Base-by-base conservation (phyloP, 2,113 vertebrate genomes). In the Sapajus apella region DNA sequence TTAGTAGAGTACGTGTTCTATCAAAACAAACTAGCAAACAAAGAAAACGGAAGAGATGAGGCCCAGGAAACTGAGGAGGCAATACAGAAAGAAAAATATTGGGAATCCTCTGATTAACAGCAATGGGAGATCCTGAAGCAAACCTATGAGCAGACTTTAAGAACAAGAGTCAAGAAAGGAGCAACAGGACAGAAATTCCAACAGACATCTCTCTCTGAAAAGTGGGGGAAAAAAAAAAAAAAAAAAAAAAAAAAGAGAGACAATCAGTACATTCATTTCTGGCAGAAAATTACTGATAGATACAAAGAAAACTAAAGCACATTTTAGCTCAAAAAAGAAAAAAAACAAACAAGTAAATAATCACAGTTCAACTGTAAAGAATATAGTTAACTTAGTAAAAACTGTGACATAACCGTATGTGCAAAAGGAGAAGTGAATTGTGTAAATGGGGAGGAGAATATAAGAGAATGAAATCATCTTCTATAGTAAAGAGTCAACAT, bases 271-370 rank as follows among this genome's bases (percentile, higher is more conserved):
- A 45, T 52, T 77, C 11, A 76, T 58, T 87, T 82, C 50, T 81
- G 43, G 89, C 83, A 94, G 55, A 90, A 94, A 82, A 64, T 52
- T 0, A 79, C 32, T 35, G 52, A 37, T 18, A 37, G 52, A 35
- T 37, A 75, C 0, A 61, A 50, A 77, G 47, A 77, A 75, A 68
- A 52, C 58, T 79, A 79, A 86, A 45, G 11, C 30, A 64, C 66
- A 73, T 81, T 75, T 73, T 70, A 96, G 95, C 45, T 85, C 35
- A 64, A 90, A 32, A 72, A 90, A 32, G 35, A 84, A 96, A 86
- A 77, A 77, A 73, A 40, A 81, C 35, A 32, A 52, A 52, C 5
- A 12, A 64, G 27, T 85, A 72, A 83, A 23, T 43, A 80, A 66
- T 55, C 30, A 47, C 0, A 18, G 61, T 47, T 79, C 25, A 55